A percentile compares a stretch with the other conserved stretches of the same genome.
Evolutionary conservation across 2,113 vertebrate species (phyloP).

Genomic region (Psittacara wagleri): DNA sequence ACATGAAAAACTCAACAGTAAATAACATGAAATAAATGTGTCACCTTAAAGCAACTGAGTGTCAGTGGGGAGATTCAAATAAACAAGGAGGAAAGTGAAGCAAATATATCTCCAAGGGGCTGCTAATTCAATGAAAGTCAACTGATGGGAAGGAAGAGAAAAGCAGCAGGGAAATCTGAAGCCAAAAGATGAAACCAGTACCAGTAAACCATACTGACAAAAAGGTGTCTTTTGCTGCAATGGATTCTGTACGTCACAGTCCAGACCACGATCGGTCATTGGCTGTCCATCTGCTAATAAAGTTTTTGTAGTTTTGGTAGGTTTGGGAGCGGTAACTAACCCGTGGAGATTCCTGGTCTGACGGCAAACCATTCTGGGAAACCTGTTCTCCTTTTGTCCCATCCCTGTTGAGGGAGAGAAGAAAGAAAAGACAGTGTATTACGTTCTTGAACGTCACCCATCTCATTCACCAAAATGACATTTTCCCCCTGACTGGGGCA

Average conservation of each 20-base stretch:
- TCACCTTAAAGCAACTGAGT: conserved; percentile 66
- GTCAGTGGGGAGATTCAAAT: conserved; percentile 70
- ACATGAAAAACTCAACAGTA: conserved; percentile 79
- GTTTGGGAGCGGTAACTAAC: conserved; percentile 97
- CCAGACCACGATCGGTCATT: conserved; percentile 80
- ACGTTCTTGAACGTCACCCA: neutral
- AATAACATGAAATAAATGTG: conserved; percentile 74
- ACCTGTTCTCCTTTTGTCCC: conserved; percentile 85
- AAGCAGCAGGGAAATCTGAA: conserved; percentile 63
- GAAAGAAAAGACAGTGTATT: neutral
- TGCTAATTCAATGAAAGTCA: conserved; percentile 72
- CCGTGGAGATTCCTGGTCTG: conserved; percentile 92
- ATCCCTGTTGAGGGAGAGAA: conserved; percentile 70
- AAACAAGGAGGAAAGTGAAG: conserved; percentile 71
- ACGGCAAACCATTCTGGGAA: conserved; percentile 87
- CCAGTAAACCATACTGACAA: conserved; percentile 62
- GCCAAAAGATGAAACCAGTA: conserved; percentile 64
- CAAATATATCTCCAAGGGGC: conserved; percentile 63
- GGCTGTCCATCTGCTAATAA: conserved; percentile 88
- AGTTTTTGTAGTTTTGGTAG: conserved; percentile 96
- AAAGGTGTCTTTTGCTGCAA: conserved; percentile 66
- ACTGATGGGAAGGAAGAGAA: conserved; percentile 68
- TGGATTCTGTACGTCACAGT: conserved; percentile 73
- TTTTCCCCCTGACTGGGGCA: neutral
- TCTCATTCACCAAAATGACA: neutral